A percentile compares a stretch with the other conserved stretches of the same genome.
phyloP scores from a whole-genome alignment of 2,113 vertebrate species.

The Oreotrochilus melanogaster region DNA sequence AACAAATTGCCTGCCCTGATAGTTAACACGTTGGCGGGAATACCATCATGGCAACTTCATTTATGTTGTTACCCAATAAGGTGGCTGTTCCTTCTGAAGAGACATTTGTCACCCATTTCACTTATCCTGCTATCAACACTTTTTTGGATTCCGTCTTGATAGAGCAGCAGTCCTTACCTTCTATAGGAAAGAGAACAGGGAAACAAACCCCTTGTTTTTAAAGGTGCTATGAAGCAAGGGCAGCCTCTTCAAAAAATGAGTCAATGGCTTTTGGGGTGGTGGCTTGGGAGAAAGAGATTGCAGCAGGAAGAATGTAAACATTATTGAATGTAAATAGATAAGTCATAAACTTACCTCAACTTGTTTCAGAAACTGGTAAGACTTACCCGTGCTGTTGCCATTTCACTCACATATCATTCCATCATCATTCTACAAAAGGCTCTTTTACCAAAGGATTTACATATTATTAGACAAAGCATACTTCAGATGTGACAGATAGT shows the following conservation, averaged over 20 bases:
- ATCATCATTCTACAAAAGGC: not conserved
- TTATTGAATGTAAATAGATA: not conserved
- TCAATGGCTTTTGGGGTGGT: not conserved
- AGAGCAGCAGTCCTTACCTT: not conserved
- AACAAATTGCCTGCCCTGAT: fast-evolving
- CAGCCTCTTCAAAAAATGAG: not conserved
- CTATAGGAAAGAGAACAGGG: fast-evolving
- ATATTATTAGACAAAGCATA: not conserved
- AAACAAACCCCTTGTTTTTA: not conserved
- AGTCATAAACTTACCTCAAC: not conserved
- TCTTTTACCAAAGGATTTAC: not conserved
- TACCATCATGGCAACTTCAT: fast-evolving
- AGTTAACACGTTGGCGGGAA: fast-evolving
- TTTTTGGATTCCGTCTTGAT: not conserved
- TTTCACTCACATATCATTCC: not conserved
- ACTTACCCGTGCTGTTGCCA: not conserved
- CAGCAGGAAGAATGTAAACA: not conserved
- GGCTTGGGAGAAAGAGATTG: not conserved
- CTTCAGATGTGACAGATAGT: not conserved
- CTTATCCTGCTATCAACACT: too few species aligned
- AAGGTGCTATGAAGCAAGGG: not conserved
- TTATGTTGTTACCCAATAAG: not conserved
- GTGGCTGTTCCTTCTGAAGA: not conserved
- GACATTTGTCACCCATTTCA: not conserved
- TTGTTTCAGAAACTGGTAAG: not conserved